Conservation (phyloP, 2,888 invertebrate genomes). For the Acleris literana region DNA sequence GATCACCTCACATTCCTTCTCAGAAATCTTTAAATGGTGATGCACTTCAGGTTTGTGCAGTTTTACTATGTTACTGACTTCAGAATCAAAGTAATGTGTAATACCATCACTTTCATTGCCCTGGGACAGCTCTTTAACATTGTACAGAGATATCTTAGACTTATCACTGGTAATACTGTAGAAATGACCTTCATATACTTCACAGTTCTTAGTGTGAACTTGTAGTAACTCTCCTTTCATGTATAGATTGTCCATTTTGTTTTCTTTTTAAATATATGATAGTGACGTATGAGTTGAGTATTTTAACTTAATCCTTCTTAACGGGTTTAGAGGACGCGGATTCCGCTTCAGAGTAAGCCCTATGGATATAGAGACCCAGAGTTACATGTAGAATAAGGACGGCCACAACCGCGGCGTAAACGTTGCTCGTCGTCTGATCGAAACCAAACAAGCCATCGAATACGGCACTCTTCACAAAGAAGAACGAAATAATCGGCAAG, state of each 20-base stretch:
- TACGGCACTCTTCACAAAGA: slow-evolving; percentile 86
- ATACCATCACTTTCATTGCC: slow-evolving; percentile 63
- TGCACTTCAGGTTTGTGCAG: slow-evolving; percentile 61
- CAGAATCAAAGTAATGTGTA: slow-evolving; percentile 71
- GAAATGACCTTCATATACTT: slow-evolving; percentile 74
- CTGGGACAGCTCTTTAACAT: slow-evolving; percentile 67
- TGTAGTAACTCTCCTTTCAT: slow-evolving; percentile 78
- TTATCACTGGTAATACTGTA: slow-evolving; percentile 73
- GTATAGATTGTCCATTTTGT: slow-evolving; percentile 74
- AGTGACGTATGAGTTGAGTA: slow-evolving; percentile 18
- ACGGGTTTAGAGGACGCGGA: slow-evolving; percentile 66
- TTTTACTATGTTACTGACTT: slow-evolving; percentile 72
- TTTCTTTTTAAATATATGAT: slow-evolving; percentile 28
- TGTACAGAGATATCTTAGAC: slow-evolving; percentile 72
- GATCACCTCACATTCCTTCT: slow-evolving; percentile 72
- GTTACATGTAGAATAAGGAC: slow-evolving; percentile 90
- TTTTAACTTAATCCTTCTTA: slow-evolving; percentile 69
- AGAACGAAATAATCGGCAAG: slow-evolving; percentile 90
- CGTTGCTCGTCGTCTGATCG: slow-evolving; percentile 86
- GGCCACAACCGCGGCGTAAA: slow-evolving; percentile 90
- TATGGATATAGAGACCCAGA: slow-evolving; percentile 90
- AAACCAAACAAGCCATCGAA: slow-evolving; percentile 86
- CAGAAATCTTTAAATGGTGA: slow-evolving; percentile 66
- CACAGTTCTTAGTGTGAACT: slow-evolving; percentile 73
- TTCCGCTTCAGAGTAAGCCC: slow-evolving; percentile 87